A percentile compares a stretch with the other conserved stretches of the same genome.
Evolutionary conservation across 2,797 vertebrate species (phyloP).

Genomic region (Hydrophis major): DNA sequence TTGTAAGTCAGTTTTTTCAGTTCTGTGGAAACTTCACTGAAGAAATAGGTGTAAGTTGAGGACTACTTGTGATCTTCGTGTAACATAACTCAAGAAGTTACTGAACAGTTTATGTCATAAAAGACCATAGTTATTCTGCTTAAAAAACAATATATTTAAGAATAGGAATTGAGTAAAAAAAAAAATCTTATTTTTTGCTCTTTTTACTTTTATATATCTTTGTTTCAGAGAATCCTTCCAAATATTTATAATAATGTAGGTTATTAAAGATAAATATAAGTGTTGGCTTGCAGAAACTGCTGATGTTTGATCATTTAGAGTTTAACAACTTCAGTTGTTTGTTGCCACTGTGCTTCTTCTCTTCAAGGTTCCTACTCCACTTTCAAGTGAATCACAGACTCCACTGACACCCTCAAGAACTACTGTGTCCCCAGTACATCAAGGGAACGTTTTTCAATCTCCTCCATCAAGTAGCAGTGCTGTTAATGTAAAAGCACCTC

Average conservation of each 20-base stretch:
- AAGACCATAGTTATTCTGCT: slow-evolving; percentile 56
- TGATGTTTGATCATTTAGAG: slow-evolving; percentile 57
- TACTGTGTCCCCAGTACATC: slow-evolving; percentile 62
- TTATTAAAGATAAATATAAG: slow-evolving; percentile 61
- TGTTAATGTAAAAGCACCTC: slow-evolving; percentile 71
- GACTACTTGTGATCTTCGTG: slow-evolving; percentile 31
- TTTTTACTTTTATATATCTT: neutral
- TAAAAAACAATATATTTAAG: neutral
- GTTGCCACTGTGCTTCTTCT: slow-evolving; percentile 41
- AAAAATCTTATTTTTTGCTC: neutral
- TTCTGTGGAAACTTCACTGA: neutral
- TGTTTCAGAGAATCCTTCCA: neutral
- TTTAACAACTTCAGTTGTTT: slow-evolving; percentile 62
- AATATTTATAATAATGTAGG: neutral
- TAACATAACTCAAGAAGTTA: slow-evolving; percentile 48
- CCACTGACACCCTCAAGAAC: slow-evolving; percentile 73
- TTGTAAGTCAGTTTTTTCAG: neutral
- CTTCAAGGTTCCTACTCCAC: slow-evolving; percentile 63
- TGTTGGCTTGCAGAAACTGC: slow-evolving; percentile 70
- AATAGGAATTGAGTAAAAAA: neutral
- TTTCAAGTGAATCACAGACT: slow-evolving; percentile 68
- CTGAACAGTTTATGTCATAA: slow-evolving; percentile 53
- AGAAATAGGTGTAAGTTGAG: neutral
- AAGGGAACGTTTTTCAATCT: slow-evolving; percentile 74
- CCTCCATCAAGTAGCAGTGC: slow-evolving; percentile 75